Evolutionary conservation across 1,140 invertebrate genomes (phyloP).

Genomic region (Papilio machaon): DNA sequence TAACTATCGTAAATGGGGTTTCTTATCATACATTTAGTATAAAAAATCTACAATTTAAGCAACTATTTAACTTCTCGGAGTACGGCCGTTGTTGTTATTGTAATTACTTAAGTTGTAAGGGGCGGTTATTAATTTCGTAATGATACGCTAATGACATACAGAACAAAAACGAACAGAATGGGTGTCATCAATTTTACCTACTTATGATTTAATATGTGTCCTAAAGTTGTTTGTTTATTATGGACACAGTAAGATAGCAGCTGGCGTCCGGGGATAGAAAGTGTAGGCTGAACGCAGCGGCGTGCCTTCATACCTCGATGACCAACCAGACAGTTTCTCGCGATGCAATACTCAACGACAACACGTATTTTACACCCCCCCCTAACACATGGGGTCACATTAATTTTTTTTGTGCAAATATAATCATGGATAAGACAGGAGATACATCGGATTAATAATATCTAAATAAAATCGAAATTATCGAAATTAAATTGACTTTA

Average conservation of each 20-base stretch:
- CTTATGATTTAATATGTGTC: not conserved
- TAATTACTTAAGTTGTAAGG: too few relatives aligned
- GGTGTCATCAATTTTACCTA: not conserved
- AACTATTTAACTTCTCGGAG: too few relatives aligned
- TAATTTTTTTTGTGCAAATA: too few relatives aligned
- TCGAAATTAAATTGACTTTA: too few relatives aligned
- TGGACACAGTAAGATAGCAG: slow-evolving; percentile 2
- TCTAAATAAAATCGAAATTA: too few relatives aligned
- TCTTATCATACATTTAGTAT: too few relatives aligned
- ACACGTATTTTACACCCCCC: not conserved
- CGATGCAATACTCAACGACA: slow-evolving; percentile 46
- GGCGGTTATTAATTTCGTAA: too few relatives aligned
- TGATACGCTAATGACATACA: not conserved
- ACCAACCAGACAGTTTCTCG: slow-evolving; percentile 68
- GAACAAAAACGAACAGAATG: not conserved
- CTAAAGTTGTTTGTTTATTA: slow-evolving; percentile 9
- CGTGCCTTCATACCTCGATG: slow-evolving; percentile 76
- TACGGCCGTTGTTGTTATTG: too few relatives aligned
- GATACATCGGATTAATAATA: too few relatives aligned
- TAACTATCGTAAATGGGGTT: too few relatives aligned
- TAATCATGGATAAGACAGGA: too few relatives aligned
- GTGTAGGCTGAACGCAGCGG: slow-evolving; percentile 67
- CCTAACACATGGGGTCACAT: not conserved
- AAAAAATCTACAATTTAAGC: too few relatives aligned
- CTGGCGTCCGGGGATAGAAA: slow-evolving; percentile 57